A percentile compares a stretch with the other conserved stretches of the same genome.
phyloP scores from a whole-genome alignment of 2,888 invertebrate genomes.

The Drosophila mayaguana region DNA sequence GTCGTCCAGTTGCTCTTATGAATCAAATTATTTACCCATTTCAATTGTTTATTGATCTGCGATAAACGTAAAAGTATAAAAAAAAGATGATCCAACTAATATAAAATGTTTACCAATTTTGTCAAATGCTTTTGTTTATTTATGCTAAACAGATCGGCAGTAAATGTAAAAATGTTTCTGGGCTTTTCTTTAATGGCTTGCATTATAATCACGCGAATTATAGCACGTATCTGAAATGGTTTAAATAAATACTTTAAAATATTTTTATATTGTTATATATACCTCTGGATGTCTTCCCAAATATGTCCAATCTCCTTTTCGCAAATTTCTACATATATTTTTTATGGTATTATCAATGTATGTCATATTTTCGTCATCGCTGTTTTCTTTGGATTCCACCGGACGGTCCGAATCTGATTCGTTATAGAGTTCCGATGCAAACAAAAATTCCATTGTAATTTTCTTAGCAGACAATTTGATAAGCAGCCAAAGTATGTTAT shows the following conservation, averaged over 20 bases:
- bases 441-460: constrained; percentile 26
- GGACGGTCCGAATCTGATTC: constrained; percentile 1
- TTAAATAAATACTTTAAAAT: not conserved
- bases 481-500: not conserved
- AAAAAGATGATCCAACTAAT: not conserved
- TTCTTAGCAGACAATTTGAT: constrained; percentile 1
- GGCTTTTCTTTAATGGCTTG: constrained; percentile 41
- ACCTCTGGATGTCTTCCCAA: constrained; percentile 58
- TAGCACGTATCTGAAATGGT: constrained; percentile 46
- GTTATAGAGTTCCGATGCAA: not conserved
- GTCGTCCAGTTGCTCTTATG: constrained; percentile 35
- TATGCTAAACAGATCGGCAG: constrained; percentile 38
- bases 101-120: constrained; percentile 25
- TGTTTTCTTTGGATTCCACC: not conserved
- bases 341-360: constrained; percentile 42
- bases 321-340: constrained; percentile 43
- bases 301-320: constrained; percentile 60
- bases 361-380: constrained; percentile 13
- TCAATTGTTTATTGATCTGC: constrained; percentile 62
- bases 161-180: constrained; percentile 36
- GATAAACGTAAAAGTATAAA: not conserved
- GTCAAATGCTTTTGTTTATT: constrained; percentile 22
- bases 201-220: constrained; percentile 55
- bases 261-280: not conserved
- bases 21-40: constrained; percentile 51